These are phyloP conservation scores for Meloidogyne exigua DNA, from an alignment of 1,140 invertebrate species.

Conservation along the genomic window DNA sequence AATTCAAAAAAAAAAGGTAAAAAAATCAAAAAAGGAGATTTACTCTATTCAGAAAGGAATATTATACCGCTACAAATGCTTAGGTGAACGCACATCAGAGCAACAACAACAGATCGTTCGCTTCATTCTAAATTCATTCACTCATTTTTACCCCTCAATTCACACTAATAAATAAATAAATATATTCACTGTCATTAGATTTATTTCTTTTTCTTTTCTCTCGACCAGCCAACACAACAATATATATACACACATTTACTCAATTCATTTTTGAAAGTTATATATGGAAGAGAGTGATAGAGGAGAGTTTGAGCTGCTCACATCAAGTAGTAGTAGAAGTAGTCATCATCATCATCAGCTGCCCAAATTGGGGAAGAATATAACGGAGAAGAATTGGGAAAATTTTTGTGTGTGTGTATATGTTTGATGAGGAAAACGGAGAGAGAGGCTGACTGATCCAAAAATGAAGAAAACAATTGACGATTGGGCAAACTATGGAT, in stretches of 20 bases:
- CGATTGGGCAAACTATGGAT: background rate
- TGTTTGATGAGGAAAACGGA: background rate
- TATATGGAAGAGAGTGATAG: too few species aligned
- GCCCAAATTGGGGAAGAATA: background rate
- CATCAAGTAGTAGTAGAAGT: too few species aligned
- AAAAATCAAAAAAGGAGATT: too few species aligned
- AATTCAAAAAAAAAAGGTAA: too few species aligned
- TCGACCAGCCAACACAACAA: background rate
- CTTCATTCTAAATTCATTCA: background rate
- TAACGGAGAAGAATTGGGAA: background rate
- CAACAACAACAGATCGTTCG: too few species aligned
- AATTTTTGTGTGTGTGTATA: background rate
- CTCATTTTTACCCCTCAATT: background rate
- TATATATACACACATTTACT: too few species aligned
- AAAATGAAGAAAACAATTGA: background rate
- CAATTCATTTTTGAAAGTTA: too few species aligned
- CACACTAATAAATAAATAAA: background rate
- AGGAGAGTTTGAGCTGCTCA: background rate
- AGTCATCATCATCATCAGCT: background rate
- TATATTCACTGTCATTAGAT: too few species aligned
- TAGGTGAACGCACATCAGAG: background rate
- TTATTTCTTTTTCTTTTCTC: background rate
- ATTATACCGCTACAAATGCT: background rate
- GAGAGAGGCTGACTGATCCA: background rate
- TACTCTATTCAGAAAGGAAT: too few species aligned